Evolutionary conservation across 1,140 invertebrate species (phyloP), one percentile per base, ranked within the genome.

Genomic region (Tetramorium alpestre): DNA sequence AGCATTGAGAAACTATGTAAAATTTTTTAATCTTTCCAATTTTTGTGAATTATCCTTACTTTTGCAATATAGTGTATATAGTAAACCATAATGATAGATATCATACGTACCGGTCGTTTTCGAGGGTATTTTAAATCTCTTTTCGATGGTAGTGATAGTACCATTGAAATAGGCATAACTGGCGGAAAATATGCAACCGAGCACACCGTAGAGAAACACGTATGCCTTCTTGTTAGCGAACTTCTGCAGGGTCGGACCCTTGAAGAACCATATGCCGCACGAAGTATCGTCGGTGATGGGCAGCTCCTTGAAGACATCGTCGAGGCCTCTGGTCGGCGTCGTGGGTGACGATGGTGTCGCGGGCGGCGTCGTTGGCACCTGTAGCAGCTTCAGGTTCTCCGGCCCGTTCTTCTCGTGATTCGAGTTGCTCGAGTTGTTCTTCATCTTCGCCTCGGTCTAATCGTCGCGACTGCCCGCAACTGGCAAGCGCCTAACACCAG

Each of bases 81-180:
- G 28, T 33, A 33, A n/a, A 25, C 1, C 16, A 28, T n/a, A 76
- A 60, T 28, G 3, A n/a, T 8, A 3, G 1, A 3, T 41, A 5
- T 41, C 22, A 11, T 44, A 44, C 54, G 4, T 73, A 97, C 97
- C 97, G 75, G 97, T 97, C 49, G 97, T 97, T 93, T 97, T 96
- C 10, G 97, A 97, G 0, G 97, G 97, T 91, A 98, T 98, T 91
- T 97, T 97, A 92, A 97, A 98, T 87, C 97, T 96, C 91, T 98
- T 98, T 93, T 98, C 97, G 41, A 98, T 95, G 0, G 97, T 98
- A 47, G 97, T 97, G 60, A 98, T 97, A 7, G 97, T 97, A 11
- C 97, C 97, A 90, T 97, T 97, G 85, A 97, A 97, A 92, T 98
- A 98, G 2, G 97, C 96, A 90, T 97, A 98, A 85, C 97, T 96